Percentiles rank a stretch among this genome's conserved stretches.
phyloP scores from a whole-genome alignment of 2,888 invertebrate species.

The Archips crataeganus region DNA sequence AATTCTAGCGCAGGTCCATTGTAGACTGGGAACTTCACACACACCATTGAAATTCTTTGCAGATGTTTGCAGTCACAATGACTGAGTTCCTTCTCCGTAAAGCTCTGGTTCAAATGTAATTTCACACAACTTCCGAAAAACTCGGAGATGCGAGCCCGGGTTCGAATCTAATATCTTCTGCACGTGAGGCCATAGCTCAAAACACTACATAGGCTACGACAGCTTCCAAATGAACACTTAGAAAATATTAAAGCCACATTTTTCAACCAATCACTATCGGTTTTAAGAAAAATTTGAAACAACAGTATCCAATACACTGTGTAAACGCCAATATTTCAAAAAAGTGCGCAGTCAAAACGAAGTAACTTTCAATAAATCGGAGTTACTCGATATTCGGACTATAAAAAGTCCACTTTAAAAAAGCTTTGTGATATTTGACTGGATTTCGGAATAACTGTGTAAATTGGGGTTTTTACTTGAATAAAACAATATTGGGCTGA shows the following conservation, averaged over 20 bases:
- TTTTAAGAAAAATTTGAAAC: not conserved
- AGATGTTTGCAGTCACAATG: too few relatives aligned
- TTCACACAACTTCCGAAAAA: too few relatives aligned
- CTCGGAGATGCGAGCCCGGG: too few relatives aligned
- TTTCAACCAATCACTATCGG: not conserved
- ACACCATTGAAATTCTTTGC: too few relatives aligned
- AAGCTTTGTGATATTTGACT: constrained; percentile 35
- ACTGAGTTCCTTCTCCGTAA: too few relatives aligned
- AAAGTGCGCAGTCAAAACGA: constrained; percentile 20
- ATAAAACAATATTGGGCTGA: not conserved
- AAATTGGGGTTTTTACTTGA: not conserved
- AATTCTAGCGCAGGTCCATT: too few relatives aligned
- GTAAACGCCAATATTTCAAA: constrained; percentile 8
- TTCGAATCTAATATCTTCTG: too few relatives aligned
- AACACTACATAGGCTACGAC: too few relatives aligned
- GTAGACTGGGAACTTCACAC: too few relatives aligned
- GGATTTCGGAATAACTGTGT: constrained; percentile 1
- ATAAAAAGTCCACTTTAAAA: constrained; percentile 18
- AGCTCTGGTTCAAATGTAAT: too few relatives aligned
- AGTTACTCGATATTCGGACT: constrained; percentile 50
- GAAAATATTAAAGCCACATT: not conserved
- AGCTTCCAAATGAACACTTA: too few relatives aligned
- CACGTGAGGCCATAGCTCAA: too few relatives aligned
- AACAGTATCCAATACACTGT: not conserved
- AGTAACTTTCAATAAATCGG: constrained; percentile 55